Percentiles rank a stretch among this genome's conserved stretches.
These are phyloP conservation scores for Panzeria rudis DNA, from an alignment of 2,888 invertebrate species.

Conservation along the genomic window DNA sequence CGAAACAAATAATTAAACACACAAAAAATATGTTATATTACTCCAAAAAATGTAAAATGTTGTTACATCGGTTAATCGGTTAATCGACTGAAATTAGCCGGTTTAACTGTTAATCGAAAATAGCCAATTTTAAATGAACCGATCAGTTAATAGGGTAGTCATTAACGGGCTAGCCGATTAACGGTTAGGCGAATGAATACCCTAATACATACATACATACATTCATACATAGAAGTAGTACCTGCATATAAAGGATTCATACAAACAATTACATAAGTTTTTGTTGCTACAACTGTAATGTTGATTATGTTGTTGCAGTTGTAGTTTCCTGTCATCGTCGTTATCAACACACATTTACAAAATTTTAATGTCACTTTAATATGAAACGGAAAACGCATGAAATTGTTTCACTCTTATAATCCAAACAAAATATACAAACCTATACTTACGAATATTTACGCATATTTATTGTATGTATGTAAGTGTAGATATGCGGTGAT, in stretches of 20 bases:
- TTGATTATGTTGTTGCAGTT: slow-evolving; percentile 54
- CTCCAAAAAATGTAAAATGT: too few relatives aligned
- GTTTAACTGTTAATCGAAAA: too few relatives aligned
- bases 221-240: not conserved
- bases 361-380: slow-evolving; percentile 75
- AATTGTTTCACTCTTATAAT: slow-evolving; percentile 71
- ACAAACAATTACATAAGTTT: slow-evolving; percentile 11
- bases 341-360: slow-evolving; percentile 68
- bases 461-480: slow-evolving; percentile 5
- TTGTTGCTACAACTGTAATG: slow-evolving; percentile 14
- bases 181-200: too few relatives aligned
- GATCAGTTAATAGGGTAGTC: too few relatives aligned
- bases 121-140: too few relatives aligned
- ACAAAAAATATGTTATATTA: too few relatives aligned
- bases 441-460: slow-evolving; percentile 21
- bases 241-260: not conserved
- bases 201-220: not conserved
- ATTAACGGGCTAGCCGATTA: too few relatives aligned
- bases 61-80: too few relatives aligned
- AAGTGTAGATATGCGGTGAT: not conserved
- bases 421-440: slow-evolving; percentile 20
- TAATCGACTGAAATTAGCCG: too few relatives aligned
- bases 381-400: slow-evolving; percentile 74
- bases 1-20: too few relatives aligned
- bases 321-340: slow-evolving; percentile 59